Conservation (phyloP, 2,113 vertebrate genomes). For the Enhydra lutris region DNA sequence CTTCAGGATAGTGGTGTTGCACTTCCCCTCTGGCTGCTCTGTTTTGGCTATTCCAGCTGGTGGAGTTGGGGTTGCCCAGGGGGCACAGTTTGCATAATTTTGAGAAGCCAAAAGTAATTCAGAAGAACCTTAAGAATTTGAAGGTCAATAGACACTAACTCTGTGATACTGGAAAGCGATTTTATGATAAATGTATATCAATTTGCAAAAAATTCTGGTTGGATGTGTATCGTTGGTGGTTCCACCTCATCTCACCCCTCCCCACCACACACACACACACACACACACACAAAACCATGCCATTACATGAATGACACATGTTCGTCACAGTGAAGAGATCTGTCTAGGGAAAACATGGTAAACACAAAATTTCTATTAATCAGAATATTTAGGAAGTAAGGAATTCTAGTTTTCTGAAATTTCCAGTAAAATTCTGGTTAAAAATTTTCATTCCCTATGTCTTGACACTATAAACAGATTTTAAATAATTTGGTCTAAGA, state of each 20-base stretch:
- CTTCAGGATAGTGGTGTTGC: background rate
- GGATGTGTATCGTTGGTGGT: background rate
- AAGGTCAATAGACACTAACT: background rate
- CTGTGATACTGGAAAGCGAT: background rate
- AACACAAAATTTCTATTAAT: background rate
- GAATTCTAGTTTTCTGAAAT: background rate
- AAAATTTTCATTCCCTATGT: background rate
- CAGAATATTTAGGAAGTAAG: background rate
- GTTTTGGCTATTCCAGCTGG: background rate
- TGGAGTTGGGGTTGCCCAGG: background rate
- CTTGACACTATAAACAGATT: background rate
- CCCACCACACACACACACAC: fast-evolving
- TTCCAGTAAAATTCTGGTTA: background rate
- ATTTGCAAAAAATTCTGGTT: background rate
- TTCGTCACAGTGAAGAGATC: background rate
- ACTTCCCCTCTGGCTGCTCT: background rate
- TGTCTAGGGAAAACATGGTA: background rate
- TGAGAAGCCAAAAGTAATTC: background rate
- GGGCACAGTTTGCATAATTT: background rate
- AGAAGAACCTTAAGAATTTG: background rate
- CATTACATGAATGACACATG: background rate
- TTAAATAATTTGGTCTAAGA: background rate
- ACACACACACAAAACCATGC: background rate
- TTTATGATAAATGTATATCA: background rate
- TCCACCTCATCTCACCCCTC: no score